These are phyloP conservation scores for Oreonectes daqikongensis DNA, from an alignment of 2,797 vertebrate genomes.

Conservation along the genomic window DNA sequence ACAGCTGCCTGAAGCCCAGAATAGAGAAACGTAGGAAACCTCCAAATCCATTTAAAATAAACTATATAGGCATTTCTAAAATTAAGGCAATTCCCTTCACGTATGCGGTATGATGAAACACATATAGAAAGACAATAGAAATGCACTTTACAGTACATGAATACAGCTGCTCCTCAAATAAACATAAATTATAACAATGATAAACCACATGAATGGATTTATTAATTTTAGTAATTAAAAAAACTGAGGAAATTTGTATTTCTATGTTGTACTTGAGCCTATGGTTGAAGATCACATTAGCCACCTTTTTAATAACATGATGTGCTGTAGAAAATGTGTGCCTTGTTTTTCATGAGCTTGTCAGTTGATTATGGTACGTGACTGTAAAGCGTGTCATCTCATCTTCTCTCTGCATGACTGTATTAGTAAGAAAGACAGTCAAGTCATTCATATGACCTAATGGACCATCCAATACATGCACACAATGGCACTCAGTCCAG, in stretches of 20 bases:
- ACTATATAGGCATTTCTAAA: slow-evolving; percentile 48
- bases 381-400: slow-evolving; percentile 39
- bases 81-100: slow-evolving; percentile 1
- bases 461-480: slow-evolving; percentile 86
- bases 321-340: neutral
- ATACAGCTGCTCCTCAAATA: slow-evolving; percentile 30
- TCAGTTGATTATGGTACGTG: slow-evolving; percentile 27
- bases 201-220: no score
- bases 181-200: neutral
- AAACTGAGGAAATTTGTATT: no score
- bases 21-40: slow-evolving; percentile 25
- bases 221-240: no score
- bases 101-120: neutral
- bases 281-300: neutral
- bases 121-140: slow-evolving; percentile 26
- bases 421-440: slow-evolving; percentile 75
- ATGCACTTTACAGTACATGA: slow-evolving; percentile 18
- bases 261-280: neutral
- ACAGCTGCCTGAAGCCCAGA: neutral
- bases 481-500: slow-evolving; percentile 92
- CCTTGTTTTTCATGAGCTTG: slow-evolving; percentile 24
- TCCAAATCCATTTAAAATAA: slow-evolving; percentile 53
- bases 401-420: slow-evolving; percentile 35
- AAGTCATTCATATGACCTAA: slow-evolving; percentile 89
- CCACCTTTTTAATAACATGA: slow-evolving; percentile 1